These are phyloP conservation scores for Eupithecia dodoneata DNA, from an alignment of 2,888 invertebrate species.

Conservation along the genomic window DNA sequence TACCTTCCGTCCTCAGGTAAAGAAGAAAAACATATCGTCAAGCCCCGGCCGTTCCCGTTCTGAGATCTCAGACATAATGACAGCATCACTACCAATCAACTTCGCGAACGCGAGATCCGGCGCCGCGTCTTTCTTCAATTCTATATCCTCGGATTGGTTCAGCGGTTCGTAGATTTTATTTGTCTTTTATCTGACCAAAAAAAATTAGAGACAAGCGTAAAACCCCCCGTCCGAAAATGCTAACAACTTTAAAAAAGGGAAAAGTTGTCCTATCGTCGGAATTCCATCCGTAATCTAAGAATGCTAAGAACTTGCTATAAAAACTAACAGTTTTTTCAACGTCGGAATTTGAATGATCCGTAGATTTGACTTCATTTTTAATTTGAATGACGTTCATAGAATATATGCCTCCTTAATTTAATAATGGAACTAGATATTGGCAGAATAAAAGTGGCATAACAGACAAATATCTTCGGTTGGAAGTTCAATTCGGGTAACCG, in stretches of 20 bases:
- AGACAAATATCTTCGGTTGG: too few relatives aligned
- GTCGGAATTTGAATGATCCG: neutral
- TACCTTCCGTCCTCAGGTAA: conserved; percentile 57
- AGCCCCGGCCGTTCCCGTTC: conserved; percentile 69
- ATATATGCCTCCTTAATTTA: neutral
- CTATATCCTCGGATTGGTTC: conserved; percentile 94
- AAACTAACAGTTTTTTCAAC: neutral
- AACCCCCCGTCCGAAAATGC: neutral
- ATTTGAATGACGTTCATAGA: neutral
- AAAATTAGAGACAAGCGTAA: neutral
- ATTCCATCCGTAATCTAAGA: neutral
- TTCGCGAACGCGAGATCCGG: conserved; percentile 87
- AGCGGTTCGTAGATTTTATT: conserved; percentile 69
- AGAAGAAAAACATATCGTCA: conserved; percentile 73
- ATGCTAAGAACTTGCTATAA: neutral
- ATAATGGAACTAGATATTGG: neutral
- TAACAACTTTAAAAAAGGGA: too few relatives aligned
- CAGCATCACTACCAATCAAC: conserved; percentile 72
- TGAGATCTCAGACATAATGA: conserved; percentile 74
- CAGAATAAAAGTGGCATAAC: too few relatives aligned
- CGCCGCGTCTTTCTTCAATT: conserved; percentile 91
- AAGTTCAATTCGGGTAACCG: too few relatives aligned
- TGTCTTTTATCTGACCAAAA: neutral
- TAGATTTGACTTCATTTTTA: neutral
- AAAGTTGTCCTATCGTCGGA: too few relatives aligned